Conservation (phyloP, 2,797 vertebrate genomes). For the Crenuchus spilurus region DNA sequence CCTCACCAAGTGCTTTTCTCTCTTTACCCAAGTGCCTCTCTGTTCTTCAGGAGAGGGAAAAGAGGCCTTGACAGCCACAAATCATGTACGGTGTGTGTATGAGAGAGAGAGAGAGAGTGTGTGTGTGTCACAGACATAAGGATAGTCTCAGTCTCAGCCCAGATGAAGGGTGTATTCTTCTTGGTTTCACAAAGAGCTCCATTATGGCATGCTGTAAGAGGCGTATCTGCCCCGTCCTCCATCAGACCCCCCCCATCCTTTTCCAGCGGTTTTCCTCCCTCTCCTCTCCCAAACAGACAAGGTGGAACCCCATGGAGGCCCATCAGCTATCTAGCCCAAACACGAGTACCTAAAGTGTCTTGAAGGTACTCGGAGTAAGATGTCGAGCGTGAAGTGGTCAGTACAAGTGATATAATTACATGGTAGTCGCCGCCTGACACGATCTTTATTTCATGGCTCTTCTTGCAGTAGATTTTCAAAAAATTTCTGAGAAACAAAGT, state of each 20-base stretch:
- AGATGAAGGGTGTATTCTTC: constrained; percentile 62
- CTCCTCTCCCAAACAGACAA: constrained; percentile 46
- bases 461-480: neutral
- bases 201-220: constrained; percentile 58
- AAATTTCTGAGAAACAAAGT: too few relatives aligned
- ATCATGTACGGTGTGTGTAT: constrained; percentile 44
- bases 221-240: constrained; percentile 50
- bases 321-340: constrained; percentile 4
- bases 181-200: constrained; percentile 58
- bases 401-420: neutral
- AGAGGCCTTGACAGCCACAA: constrained; percentile 56
- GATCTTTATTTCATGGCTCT: neutral
- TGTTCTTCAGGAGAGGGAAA: constrained; percentile 20
- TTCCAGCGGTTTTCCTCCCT: constrained; percentile 53
- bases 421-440: too few relatives aligned
- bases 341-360: neutral
- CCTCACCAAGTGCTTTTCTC: constrained; percentile 29
- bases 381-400: neutral
- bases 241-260: constrained; percentile 41
- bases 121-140: constrained; percentile 42
- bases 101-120: constrained; percentile 45
- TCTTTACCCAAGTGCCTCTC: constrained; percentile 14
- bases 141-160: constrained; percentile 55
- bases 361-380: neutral
- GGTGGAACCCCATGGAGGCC: constrained; percentile 35